Base-by-base conservation (phyloP, 2,797 vertebrate genomes). In the Epinephelus awoara region DNA sequence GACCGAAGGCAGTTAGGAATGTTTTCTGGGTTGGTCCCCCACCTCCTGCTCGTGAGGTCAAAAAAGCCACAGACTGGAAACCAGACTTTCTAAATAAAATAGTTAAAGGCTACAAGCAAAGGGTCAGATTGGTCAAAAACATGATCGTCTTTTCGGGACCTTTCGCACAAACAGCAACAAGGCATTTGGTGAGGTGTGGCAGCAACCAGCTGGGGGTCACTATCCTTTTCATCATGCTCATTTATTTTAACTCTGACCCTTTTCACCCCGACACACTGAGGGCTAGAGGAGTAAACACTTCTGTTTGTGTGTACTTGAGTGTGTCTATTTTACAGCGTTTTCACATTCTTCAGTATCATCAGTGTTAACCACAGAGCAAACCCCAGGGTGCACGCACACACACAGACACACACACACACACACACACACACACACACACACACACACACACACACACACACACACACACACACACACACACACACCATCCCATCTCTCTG, bases 61-160 rank as follows among this genome's bases (percentile, higher is more conserved):
- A 85, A 83, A 71, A 73, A 82, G 57, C 61, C 82, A 89, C 77
- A 84, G 79, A 67, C 50, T 71, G 67, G 72, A 92, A 90, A 75
- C 78, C 49, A 77, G 70, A 46, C 52, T 75, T 64, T 77, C 70
- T 70, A 84, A 86, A 83, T 72, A 64, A 87, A 85, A 79, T 17
- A 79, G n/a, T 67, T 58, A 29, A 64, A 79, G 54, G 19, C 75
- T 74, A 14, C 46, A 72, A 72, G 69, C 65, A 34, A 38, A 29
- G 62, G 34, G 34, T 34, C 34, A 34, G 19, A 67, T 70, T 1
- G 0, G 52, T 72, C 72, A 67, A 79, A 67, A 80, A 63, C 69
- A 4, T 44, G 27, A 11, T 19, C 15, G 3, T 40, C 71, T 72
- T 77, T 67, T 52, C 17, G 8, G n/a, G 46, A 68, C 65, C 40